phyloP scores from a whole-genome alignment of 2,888 invertebrate genomes.

The Blastobasis adustella region DNA sequence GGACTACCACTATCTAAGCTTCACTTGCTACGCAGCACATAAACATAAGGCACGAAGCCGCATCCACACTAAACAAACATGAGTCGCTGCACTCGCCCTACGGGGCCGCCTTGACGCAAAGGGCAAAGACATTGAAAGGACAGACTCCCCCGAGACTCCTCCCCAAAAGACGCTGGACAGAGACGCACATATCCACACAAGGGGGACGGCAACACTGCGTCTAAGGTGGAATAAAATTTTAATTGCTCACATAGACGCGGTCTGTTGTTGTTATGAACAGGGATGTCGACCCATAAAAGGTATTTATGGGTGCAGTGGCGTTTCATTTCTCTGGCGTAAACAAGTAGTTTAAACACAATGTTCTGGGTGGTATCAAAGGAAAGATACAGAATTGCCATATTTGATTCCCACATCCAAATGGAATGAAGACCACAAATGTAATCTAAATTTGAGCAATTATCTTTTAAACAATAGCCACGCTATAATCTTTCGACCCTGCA shows the following conservation, averaged over 20 bases:
- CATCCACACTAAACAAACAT: slow-evolving; percentile 47
- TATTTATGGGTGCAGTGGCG: too few relatives aligned
- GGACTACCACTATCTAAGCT: too few relatives aligned
- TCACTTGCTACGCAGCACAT: too few relatives aligned
- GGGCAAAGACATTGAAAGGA: slow-evolving; percentile 78
- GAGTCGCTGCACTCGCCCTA: slow-evolving; percentile 56
- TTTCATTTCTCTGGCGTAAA: too few relatives aligned
- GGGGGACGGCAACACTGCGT: slow-evolving; percentile 46
- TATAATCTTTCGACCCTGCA: too few relatives aligned
- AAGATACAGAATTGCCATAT: too few relatives aligned
- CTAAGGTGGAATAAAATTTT: slow-evolving; percentile 74
- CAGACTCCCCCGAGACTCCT: slow-evolving; percentile 78
- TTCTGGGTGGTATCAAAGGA: too few relatives aligned
- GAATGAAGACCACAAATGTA: too few relatives aligned
- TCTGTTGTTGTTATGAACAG: slow-evolving; percentile 8
- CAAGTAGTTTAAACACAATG: too few relatives aligned
- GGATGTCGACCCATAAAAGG: neutral
- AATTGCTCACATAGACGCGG: slow-evolving; percentile 66
- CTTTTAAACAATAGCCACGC: too few relatives aligned
- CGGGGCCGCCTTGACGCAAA: slow-evolving; percentile 67
- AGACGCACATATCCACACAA: slow-evolving; percentile 46
- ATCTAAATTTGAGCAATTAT: too few relatives aligned
- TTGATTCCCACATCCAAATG: too few relatives aligned
- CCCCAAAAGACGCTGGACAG: slow-evolving; percentile 65
- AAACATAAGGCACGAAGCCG: slow-evolving; percentile 16